Evolutionary conservation across 2,888 invertebrate species (phyloP).

Genomic region (Melanotus villosus): DNA sequence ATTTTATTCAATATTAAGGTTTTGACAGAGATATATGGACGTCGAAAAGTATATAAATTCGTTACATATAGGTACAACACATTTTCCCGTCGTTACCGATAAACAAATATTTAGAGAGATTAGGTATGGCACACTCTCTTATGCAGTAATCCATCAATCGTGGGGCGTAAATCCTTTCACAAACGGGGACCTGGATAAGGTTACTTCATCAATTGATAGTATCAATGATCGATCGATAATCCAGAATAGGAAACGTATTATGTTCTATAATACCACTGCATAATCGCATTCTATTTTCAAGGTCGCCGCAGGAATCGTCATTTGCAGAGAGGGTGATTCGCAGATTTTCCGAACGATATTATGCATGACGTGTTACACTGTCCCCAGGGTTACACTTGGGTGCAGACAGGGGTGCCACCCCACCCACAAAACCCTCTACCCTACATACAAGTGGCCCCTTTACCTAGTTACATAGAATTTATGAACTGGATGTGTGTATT

Average conservation of each 20-base stretch:
- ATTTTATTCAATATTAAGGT: not conserved
- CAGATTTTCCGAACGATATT: slow-evolving; percentile 42
- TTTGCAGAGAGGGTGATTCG: slow-evolving; percentile 38
- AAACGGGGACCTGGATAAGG: slow-evolving; percentile 32
- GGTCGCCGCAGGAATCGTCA: slow-evolving; percentile 28
- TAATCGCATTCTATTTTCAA: slow-evolving; percentile 32
- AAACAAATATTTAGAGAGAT: slow-evolving; percentile 47
- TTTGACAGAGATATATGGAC: slow-evolving; percentile 3
- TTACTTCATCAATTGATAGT: slow-evolving; percentile 42
- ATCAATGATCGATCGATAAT: slow-evolving; percentile 41
- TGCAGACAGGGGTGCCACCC: slow-evolving; percentile 41
- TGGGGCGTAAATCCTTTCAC: slow-evolving; percentile 41
- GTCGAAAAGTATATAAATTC: slow-evolving; percentile 21
- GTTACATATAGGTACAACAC: slow-evolving; percentile 25
- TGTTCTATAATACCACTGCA: not conserved
- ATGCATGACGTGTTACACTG: slow-evolving; percentile 31
- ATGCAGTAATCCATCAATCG: slow-evolving; percentile 44
- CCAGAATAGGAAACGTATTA: slow-evolving; percentile 29
- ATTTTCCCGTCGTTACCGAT: slow-evolving; percentile 32
- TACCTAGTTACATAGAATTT: slow-evolving; percentile 18
- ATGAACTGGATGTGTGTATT: too few relatives aligned
- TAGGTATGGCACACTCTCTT: slow-evolving; percentile 40
- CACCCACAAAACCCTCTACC: slow-evolving; percentile 30
- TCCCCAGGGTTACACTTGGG: slow-evolving; percentile 34
- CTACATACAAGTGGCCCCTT: slow-evolving; percentile 39